Base-by-base conservation (phyloP, 1,140 invertebrate genomes). In the Euura saliciscinereae region DNA sequence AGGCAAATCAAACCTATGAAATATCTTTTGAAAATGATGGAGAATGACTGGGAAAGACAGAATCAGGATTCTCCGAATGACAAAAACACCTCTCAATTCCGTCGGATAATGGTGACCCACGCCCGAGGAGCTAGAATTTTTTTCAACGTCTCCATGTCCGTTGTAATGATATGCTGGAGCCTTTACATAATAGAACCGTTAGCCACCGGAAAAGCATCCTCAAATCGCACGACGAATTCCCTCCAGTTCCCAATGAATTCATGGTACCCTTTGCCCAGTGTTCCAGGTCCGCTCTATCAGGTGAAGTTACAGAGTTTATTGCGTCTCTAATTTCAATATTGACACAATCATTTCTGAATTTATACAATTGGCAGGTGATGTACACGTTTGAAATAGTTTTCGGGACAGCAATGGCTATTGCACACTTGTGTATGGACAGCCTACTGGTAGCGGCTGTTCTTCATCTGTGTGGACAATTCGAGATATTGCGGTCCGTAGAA, bases 401-500 rank as follows among this genome's bases (percentile, higher is more conserved):
- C 3, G 66, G 66, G 6, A 42, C 3, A 13, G 13, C 11, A 67
- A 67, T 67, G 43, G 66, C 28, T 10, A 44, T 67, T 10, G 43
- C 28, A 42, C 13, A 44, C 43, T 10, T 42, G 3, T 11, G 28
- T 10, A 44, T 67, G 28, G 66, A 67, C 66, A 67, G 66, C 42
- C 28, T 67, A 28, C 66, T 67, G 10, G 66, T 67, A 3, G 42
- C 66, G 8, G 11, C 28, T 13, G 28, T 67, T 67, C 42, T 67
- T 44, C 66, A 67, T 1, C 28, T 67, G 4, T 67, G 66, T 42
- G 66, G 66, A 42, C 66, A 67, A 28, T 28, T 67, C 11, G 66
- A 67, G 66, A 67, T 67, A 42, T 28, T 67, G 43, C 66, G 66
- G 66, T 67, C 8, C 8, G 66, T 4, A 43, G 43, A 67, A 42